Evolutionary conservation across 2,888 invertebrate species (phyloP).

Genomic region (Omphaloscelis lunosa): DNA sequence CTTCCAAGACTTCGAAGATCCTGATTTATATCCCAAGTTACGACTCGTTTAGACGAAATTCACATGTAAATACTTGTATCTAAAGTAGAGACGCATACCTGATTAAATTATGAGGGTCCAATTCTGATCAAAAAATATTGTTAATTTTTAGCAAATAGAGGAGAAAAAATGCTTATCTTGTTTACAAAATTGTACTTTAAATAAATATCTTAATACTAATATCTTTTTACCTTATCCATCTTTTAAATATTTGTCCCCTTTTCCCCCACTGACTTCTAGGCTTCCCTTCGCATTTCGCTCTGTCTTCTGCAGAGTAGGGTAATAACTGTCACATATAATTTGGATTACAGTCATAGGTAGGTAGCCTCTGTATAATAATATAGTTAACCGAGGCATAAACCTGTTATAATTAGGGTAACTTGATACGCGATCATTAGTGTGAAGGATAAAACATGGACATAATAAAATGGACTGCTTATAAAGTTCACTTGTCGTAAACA

Average conservation of each 20-base stretch:
- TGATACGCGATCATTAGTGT: conserved; percentile 24
- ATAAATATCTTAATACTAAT: not conserved
- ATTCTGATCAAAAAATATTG: not conserved
- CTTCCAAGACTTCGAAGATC: conserved; percentile 60
- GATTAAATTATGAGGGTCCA: not conserved
- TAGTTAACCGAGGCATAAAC: conserved; percentile 16
- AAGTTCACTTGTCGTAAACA: conserved; percentile 36
- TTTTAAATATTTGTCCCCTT: not conserved
- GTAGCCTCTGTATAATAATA: not conserved
- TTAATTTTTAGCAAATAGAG: not conserved
- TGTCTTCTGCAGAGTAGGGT: conserved; percentile 14
- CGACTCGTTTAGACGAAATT: conserved; percentile 41
- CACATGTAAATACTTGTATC: conserved; percentile 4
- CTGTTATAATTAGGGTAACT: conserved; percentile 24
- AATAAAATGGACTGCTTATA: conserved; percentile 33
- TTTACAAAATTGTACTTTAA: not conserved
- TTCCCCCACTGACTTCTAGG: not conserved
- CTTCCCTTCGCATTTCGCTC: not conserved
- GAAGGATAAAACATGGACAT: conserved; percentile 19
- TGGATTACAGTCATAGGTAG: conserved; percentile 5
- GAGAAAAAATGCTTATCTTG: not conserved
- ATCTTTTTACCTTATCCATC: not conserved
- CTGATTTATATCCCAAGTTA: conserved; percentile 60
- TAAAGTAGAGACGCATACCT: not conserved
- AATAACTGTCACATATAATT: conserved; percentile 3